Evolutionary conservation across 2,888 invertebrate genomes (phyloP), one percentile per base, ranked within the genome.

Genomic region (Odontomyia ornata): DNA sequence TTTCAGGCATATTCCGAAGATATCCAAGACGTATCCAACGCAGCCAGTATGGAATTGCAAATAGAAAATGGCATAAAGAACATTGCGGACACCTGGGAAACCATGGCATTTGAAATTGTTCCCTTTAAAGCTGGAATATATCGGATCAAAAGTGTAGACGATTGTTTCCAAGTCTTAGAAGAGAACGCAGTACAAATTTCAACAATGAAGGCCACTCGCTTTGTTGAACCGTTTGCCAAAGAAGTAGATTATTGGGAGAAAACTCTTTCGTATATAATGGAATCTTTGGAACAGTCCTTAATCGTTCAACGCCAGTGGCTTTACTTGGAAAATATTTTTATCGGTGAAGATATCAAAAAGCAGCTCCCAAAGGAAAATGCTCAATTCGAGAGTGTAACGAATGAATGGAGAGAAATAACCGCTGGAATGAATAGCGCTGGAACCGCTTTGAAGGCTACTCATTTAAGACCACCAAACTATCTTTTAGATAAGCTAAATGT

Each of bases 211-310:
- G 92, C 95, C 0, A 95, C 95, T 0, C 90, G 92, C 83, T 94
- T 93, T 86, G 95, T 95, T 0, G 94, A 95, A 83, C 95, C 96
- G 0, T 97, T 97, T 84, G 91, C 92, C 57, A 90, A 91, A 83
- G 91, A 93, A 83, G 95, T 96, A 0, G 94, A 96, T 83, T 91
- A 91, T 83, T 96, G 96, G 95, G 96, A 96, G 85, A 91, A 93
- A 81, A 91, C 93, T 0, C 87, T 97, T 77, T 93, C 95, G 1
- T 92, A 92, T 79, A 91, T 96, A 9, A 90, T 92, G 78, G 96
- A 96, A 86, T 92, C 93, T 72, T 88, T 96, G 60, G 96, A 96
- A 88, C 89, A 89, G 82, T 89, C 93, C 23, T 88, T 96, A n/a
- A 89, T 90, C 83, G 95, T 96, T 0, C 97, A 97, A 87, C 89